A percentile compares a stretch with the other conserved stretches of the same genome.
These are phyloP conservation scores for Sebastes paucispinis DNA, from an alignment of 2,797 vertebrate species.

Conservation along the genomic window DNA sequence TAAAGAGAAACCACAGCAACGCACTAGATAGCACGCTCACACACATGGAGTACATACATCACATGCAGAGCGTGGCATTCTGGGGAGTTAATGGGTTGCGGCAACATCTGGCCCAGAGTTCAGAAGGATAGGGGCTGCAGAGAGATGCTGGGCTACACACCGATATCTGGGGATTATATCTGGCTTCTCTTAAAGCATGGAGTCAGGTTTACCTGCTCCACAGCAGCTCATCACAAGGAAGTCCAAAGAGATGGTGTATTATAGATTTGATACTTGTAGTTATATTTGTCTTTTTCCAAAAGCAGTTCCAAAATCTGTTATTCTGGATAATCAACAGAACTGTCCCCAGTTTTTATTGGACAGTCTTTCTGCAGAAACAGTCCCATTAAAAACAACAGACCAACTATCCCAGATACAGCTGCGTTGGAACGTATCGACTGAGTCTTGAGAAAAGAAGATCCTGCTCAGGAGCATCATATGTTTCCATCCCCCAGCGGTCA, in stretches of 20 bases:
- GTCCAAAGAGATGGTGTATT: neutral
- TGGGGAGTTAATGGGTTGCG: constrained; percentile 69
- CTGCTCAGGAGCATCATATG: too few species aligned
- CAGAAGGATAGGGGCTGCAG: constrained; percentile 23
- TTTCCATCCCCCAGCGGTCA: too few species aligned
- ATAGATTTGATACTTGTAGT: neutral
- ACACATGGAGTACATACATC: constrained; percentile 42
- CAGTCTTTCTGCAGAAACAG: neutral
- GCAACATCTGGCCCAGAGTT: constrained; percentile 60
- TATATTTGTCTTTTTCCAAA: neutral
- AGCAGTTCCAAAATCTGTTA: neutral
- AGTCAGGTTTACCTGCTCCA: neutral
- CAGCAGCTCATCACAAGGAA: neutral
- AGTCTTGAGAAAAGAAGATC: too few species aligned
- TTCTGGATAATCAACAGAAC: neutral
- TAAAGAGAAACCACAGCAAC: constrained; percentile 20
- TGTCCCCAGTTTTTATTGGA: neutral
- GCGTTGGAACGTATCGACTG: too few species aligned
- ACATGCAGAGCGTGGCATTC: constrained; percentile 65
- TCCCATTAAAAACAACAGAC: neutral
- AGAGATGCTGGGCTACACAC: constrained; percentile 1
- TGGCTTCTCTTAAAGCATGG: too few species aligned
- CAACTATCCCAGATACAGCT: too few species aligned
- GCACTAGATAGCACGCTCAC: neutral
- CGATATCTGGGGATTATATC: neutral